phyloP scores from a whole-genome alignment of 2,888 invertebrate genomes.

The Eretmocerus hayati region DNA sequence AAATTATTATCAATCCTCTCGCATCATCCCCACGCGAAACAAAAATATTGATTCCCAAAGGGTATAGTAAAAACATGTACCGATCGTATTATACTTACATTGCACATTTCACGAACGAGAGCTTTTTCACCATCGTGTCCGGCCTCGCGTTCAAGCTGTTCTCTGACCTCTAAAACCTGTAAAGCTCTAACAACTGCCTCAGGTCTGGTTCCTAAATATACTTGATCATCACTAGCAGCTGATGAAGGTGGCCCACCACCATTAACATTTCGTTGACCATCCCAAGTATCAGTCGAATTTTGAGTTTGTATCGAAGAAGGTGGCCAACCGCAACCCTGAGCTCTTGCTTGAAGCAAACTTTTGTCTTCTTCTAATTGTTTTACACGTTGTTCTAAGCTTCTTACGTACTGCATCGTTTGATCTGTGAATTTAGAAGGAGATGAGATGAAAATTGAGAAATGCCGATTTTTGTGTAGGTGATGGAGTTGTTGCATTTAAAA shows the following conservation, averaged over 20 bases:
- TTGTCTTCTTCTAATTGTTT: constrained; percentile 78
- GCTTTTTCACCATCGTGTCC: constrained; percentile 81
- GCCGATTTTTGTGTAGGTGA: not conserved
- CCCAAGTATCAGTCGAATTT: constrained; percentile 37
- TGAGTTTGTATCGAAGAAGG: constrained; percentile 34
- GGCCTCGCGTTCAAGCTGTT: constrained; percentile 72
- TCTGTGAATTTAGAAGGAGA: no score
- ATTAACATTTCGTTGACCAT: constrained; percentile 34
- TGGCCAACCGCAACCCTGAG: constrained; percentile 27
- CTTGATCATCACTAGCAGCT: constrained; percentile 35
- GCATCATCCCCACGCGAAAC: no score
- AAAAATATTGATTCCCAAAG: no score
- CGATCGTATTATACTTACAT: no score
- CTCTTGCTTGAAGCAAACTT: constrained; percentile 51
- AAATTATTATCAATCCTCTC: no score
- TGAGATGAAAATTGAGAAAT: no score
- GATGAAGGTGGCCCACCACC: no score
- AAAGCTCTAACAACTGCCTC: constrained; percentile 90
- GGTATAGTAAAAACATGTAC: no score
- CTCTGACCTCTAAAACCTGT: constrained; percentile 85
- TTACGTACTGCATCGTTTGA: constrained; percentile 86
- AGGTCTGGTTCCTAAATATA: constrained; percentile 62
- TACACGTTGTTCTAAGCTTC: constrained; percentile 81
- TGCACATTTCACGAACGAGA: constrained; percentile 91
- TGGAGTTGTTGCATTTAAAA: not conserved